These are phyloP conservation scores for Cataglyphis rosenhaueri DNA, from an alignment of 2,888 invertebrate genomes.

Conservation along the genomic window DNA sequence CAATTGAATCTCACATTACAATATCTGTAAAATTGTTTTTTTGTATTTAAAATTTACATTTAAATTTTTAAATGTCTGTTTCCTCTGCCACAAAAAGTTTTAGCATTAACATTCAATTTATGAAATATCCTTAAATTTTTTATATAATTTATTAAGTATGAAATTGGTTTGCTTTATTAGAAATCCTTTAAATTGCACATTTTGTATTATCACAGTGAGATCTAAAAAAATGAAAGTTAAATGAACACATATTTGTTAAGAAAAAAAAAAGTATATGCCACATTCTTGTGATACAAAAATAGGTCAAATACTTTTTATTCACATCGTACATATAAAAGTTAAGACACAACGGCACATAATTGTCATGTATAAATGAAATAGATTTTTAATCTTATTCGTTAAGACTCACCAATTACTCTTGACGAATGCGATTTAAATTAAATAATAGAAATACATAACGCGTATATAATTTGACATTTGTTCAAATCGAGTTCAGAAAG, in stretches of 20 bases:
- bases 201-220: background rate
- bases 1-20: background rate
- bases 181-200: background rate
- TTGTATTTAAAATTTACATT: background rate
- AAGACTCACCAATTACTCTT: slow-evolving; percentile 2
- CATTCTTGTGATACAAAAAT: background rate
- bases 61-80: background rate
- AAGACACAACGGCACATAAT: background rate
- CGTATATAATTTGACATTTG: background rate
- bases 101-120: background rate
- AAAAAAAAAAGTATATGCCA: background rate
- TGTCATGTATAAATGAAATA: background rate
- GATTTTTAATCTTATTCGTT: background rate
- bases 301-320: slow-evolving; percentile 13
- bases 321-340: background rate
- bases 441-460: background rate
- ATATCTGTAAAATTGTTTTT: background rate
- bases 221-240: background rate
- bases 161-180: background rate
- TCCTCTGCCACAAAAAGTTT: background rate
- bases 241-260: background rate
- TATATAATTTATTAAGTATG: background rate
- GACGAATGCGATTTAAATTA: background rate
- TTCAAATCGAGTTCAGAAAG: slow-evolving; percentile 25
- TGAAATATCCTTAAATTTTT: background rate